Base-by-base conservation (phyloP, 1,140 invertebrate genomes). In the Mercenaria mercenaria region DNA sequence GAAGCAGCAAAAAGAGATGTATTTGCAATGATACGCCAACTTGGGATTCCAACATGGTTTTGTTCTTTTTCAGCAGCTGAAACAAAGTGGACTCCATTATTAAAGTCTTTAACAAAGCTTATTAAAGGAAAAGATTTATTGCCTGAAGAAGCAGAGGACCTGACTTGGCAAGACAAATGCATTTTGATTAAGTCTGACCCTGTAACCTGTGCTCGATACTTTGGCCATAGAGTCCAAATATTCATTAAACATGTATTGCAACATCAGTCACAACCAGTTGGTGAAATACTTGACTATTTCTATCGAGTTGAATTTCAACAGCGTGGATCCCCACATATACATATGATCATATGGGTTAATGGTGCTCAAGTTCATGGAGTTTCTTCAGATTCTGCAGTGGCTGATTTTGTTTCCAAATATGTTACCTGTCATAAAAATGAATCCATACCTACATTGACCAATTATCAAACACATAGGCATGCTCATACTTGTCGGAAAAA, bases 221-320 rank as follows among this genome's bases (percentile, higher is more conserved):
- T 91, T 89, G 87, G 79, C 23, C 47, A 84, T 39, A 64, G 61
- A 50, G 67, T 91, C 20, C 79, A 89, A 26, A 43, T 39, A 23
- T 86, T 91, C 23, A 72, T 91, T 32, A 64, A 76, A 43, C 26
- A 72, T 82, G 59, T 86, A 0, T 82, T 87, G 47, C 37, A 64
- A 85, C 61, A 43, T 83, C 6, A 80, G 26, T 61, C 29, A 61
- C 15, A 64, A 23, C 87, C 90, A 18, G 29, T 91, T 59, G 91
- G 92, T 13, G 52, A 90, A 88, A 76, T 93, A 23, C 32, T 34
- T 32, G 90, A 94, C 90, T 91, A 84, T 67, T 91, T 91, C 82
- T 94, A 92, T 85, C 90, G 94, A 50, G 94, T 96, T 76, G 95
- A 96, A 89, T 96, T 95, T 91, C 96, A 96, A 88, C 94, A 96